Evolutionary conservation across 2,797 vertebrate genomes (phyloP).

Genomic region (Avahi laniger): DNA sequence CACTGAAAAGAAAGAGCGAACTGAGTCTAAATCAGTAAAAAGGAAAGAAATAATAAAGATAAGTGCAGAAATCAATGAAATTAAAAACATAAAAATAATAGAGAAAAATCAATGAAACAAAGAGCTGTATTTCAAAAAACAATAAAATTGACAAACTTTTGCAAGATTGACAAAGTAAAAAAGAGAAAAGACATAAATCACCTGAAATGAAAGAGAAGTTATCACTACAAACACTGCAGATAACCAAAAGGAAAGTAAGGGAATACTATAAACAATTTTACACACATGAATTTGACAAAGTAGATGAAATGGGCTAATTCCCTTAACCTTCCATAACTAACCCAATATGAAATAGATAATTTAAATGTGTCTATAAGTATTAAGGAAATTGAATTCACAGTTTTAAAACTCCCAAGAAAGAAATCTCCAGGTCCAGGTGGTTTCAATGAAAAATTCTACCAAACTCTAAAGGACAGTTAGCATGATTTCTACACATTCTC

Average conservation of each 20-base stretch:
- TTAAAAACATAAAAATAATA: background rate
- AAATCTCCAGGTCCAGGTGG: background rate
- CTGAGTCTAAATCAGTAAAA: background rate
- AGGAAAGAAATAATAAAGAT: background rate
- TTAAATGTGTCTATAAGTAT: background rate
- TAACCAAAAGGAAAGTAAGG: background rate
- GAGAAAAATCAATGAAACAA: background rate
- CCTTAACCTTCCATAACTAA: background rate
- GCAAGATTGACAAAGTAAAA: background rate
- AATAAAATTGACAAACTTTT: background rate
- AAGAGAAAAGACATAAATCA: background rate
- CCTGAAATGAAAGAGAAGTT: background rate
- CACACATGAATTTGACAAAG: background rate
- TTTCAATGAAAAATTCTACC: background rate
- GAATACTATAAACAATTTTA: background rate
- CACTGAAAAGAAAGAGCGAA: background rate
- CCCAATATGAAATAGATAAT: background rate
- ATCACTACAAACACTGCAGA: background rate
- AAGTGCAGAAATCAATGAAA: background rate
- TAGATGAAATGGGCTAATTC: background rate
- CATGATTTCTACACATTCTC: background rate
- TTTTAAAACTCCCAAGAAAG: background rate
- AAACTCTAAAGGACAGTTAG: background rate
- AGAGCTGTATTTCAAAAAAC: background rate
- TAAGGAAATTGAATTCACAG: background rate